Evolutionary conservation across 2,113 vertebrate genomes (phyloP), one percentile per base, ranked within the genome.

Genomic region (Empidonax alnorum): DNA sequence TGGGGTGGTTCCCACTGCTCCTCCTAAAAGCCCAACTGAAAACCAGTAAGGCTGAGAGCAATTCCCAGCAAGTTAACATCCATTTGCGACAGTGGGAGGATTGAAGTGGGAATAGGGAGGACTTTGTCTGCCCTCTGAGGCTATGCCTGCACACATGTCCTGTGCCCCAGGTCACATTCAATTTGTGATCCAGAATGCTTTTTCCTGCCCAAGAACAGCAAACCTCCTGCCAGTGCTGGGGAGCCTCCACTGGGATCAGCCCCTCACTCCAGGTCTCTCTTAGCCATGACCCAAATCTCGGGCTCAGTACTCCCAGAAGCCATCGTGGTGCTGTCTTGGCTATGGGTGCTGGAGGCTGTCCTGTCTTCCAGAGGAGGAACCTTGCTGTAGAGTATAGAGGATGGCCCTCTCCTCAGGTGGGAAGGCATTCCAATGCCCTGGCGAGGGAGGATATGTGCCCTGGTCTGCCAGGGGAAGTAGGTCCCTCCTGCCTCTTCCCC

Each of bases 281-380:
- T 46, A 47, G 0, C 3, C 0, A 1, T n/a, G 28, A 33, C 8
- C 12, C 20, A 5, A 14, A 25, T 44, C 15, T 1, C 0, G n/a
- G 37, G 28, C 44, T 83, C 0, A 0, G 20, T 37, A 7, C 31
- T n/a, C 44, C 37, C 76, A n/a, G 47, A 17, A 52, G 19, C 61
- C 49, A 22, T 3, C 0, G 1, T 11, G 31, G 9, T 27, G 49
- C 41, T 68, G 50, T 35, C 27, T n/a, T 7, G 55, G 37, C 72
- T 41, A 31, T 1, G 7, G 11, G 13, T 53, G 39, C 49, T 0
- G 0, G 39, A n/a, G 59, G 46, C 39, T 61, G 23, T 14, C 15
- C 59, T 17, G 8, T 28, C 14, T 2, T 23, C 44, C 35, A 10
- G 7, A 27, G 22, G 75, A 39, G 33, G 28, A 35, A 21, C 39